phyloP scores from a whole-genome alignment of 2,113 vertebrate species.

The Oncorhynchus clarkii region DNA sequence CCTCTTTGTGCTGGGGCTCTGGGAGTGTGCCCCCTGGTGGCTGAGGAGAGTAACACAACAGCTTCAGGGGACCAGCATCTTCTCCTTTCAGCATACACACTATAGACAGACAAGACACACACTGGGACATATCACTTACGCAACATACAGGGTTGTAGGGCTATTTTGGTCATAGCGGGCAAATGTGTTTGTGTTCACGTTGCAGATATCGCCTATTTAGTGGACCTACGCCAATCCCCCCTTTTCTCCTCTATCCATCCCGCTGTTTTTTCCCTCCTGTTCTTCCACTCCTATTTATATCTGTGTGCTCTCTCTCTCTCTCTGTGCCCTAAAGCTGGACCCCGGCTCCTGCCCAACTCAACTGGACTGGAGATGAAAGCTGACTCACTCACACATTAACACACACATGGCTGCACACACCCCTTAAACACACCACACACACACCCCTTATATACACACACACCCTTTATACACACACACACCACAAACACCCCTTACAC shows the following conservation, averaged over 20 bases:
- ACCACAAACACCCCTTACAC: not conserved
- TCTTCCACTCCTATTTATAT: constrained; percentile 18
- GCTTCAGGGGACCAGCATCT: not conserved
- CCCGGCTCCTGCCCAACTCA: constrained; percentile 53
- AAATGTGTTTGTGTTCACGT: not conserved
- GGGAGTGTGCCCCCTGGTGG: constrained; percentile 39
- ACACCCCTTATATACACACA: too few relatives aligned
- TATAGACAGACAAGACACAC: constrained; percentile 34
- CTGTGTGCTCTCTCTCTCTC: constrained; percentile 1
- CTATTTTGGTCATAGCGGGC: constrained; percentile 27
- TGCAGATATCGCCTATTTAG: not conserved
- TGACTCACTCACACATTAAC: constrained; percentile 66
- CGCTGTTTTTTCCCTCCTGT: constrained; percentile 27
- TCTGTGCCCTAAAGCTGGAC: constrained; percentile 56
- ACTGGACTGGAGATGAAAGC: constrained; percentile 59
- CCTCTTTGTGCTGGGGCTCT: not conserved
- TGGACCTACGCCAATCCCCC: constrained; percentile 11
- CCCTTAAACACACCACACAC: constrained; percentile 3
- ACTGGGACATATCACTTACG: constrained; percentile 46
- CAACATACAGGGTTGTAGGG: constrained; percentile 30
- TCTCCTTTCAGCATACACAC: constrained; percentile 20
- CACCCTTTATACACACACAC: too few relatives aligned
- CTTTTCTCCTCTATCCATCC: constrained; percentile 35
- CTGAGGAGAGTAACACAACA: not conserved
- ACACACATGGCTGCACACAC: constrained; percentile 60